These are phyloP conservation scores for Myripristis murdjan DNA, from an alignment of 2,797 vertebrate species.

Conservation along the genomic window DNA sequence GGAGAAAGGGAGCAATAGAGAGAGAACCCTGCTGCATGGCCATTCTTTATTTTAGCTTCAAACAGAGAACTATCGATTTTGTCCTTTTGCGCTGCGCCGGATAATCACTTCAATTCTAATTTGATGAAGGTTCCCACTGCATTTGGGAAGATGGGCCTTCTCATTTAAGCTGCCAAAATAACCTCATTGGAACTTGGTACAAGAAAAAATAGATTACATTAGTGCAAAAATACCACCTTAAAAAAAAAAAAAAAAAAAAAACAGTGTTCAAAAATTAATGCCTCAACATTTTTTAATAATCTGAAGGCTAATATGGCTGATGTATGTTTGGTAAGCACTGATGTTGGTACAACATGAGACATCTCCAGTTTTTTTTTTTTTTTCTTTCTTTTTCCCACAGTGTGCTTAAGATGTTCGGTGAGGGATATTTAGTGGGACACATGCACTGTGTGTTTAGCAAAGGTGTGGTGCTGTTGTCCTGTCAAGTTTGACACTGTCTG, in stretches of 20 bases:
- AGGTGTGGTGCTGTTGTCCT: no score
- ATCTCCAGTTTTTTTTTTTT: no score
- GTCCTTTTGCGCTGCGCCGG: constrained; percentile 73
- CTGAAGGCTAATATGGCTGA: constrained; percentile 16
- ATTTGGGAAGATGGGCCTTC: constrained; percentile 65
- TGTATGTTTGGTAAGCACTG: constrained; percentile 23
- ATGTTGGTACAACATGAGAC: constrained; percentile 38
- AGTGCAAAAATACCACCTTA: constrained; percentile 22
- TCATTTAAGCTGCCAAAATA: constrained; percentile 70
- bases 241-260: no score
- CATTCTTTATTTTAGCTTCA: constrained; percentile 80
- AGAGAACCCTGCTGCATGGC: constrained; percentile 71
- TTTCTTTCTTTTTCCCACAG: constrained; percentile 1
- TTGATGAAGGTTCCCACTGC: constrained; percentile 82
- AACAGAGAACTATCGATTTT: constrained; percentile 83
- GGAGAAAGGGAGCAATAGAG: constrained; percentile 37
- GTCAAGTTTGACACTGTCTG: no score
- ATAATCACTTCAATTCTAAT: constrained; percentile 85
- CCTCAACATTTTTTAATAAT: no score
- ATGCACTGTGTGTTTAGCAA: no score
- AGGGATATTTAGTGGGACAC: no score
- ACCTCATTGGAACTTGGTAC: constrained; percentile 68
- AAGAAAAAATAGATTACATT: constrained; percentile 67
- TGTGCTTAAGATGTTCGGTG: no score
- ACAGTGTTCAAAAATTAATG: no score